Conservation (phyloP, 2,888 invertebrate species). For the Agrotis exclamationis region DNA sequence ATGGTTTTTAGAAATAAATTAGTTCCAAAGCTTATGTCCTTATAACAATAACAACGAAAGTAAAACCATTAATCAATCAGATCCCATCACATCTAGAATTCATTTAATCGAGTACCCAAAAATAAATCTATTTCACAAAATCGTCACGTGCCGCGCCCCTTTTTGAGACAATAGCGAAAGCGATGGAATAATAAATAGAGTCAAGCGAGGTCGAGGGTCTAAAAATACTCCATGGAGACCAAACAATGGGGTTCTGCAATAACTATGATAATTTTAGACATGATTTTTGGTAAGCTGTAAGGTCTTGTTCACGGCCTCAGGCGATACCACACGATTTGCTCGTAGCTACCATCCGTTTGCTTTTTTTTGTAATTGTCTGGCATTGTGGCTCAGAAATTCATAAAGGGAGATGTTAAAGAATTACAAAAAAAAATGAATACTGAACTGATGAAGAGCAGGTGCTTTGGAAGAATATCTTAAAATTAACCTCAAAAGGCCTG, state of each 20-base stretch:
- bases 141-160: conserved; percentile 67
- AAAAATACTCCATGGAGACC: conserved; percentile 71
- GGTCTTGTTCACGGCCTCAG: neutral
- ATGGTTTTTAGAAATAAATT: neutral
- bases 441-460: too few relatives aligned
- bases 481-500: too few relatives aligned
- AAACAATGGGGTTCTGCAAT: conserved; percentile 66
- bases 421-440: too few relatives aligned
- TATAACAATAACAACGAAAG: neutral
- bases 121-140: conserved; percentile 69
- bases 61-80: neutral
- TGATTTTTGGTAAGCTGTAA: conserved; percentile 34
- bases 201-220: conserved; percentile 67
- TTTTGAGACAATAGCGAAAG: conserved; percentile 74
- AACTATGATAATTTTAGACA: conserved; percentile 63
- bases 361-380: too few relatives aligned
- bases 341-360: neutral
- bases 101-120: conserved; percentile 53
- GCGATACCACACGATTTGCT: neutral
- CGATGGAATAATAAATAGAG: conserved; percentile 71
- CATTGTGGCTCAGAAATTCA: too few relatives aligned
- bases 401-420: too few relatives aligned
- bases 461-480: too few relatives aligned
- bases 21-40: neutral
- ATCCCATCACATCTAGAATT: conserved; percentile 26